Base-by-base conservation (phyloP, 2,888 invertebrate genomes). In the Rhingia campestris region DNA sequence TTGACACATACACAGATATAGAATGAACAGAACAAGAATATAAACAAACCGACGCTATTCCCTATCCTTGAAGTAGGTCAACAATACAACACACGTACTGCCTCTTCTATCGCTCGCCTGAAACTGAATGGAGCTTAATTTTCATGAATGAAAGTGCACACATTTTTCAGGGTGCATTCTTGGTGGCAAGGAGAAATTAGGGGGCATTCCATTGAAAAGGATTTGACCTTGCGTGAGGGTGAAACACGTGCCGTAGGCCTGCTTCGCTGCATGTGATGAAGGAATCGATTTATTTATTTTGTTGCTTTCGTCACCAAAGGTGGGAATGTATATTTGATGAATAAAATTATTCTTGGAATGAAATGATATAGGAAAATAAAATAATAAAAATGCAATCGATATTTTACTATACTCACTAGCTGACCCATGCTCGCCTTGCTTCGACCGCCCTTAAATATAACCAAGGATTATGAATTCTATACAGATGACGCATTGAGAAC, bases 71-170 rank as follows among this genome's bases (percentile, higher is more conserved):
- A 53, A 47, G 14, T 74, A 33, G 61, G 67, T 79, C 67, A 58
- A 63, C 39, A 22, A 22, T 22, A 51, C 14, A 5, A 49, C 66
- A 76, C 43, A 49, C 45, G 59, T 72, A 10, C 22, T 10, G 45
- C 58, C 45, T 53, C 10, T 30, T 14, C 33, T 61, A 45, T 35
- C 53, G 32, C 61, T 47, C 54, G 54, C 51, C 66, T 45, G 61
- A 67, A 63, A 43, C 54, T 45, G 67, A 73, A 77, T 82, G 73
- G 69, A 63, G 58, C 54, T 45, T 39, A 35, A 22, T 58, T 79
- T 82, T 79, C 67, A 79, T 82, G 79, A 82, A 82, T 82, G 82
- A 79, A 79, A 51, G 56, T 67, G 33, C 12, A 63, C 45, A 58
- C 37, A 5, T 43, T 12, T 41, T 73, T 49, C 30, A 67, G 30